Base-by-base conservation (phyloP, 2,113 vertebrate species). In the Podarcis muralis region DNA sequence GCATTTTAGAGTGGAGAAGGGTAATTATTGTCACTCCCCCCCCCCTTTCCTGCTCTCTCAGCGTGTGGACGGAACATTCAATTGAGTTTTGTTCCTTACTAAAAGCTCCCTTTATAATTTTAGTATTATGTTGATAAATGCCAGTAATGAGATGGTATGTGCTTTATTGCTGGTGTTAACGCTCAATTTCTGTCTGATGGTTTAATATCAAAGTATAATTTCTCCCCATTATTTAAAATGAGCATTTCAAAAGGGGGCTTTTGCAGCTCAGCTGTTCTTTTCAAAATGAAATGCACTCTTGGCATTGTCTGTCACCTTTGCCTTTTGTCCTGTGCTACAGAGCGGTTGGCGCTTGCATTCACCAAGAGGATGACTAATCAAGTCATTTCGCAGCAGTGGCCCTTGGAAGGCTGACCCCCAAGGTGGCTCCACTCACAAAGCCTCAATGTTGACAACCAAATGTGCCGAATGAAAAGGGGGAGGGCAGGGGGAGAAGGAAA, bases 21-120 rank as follows among this genome's bases (percentile, higher is more conserved):
- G 82, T 88, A 90, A 94, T 92, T 91, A 89, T 91, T 92, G 90
- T 72, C 59, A 85, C 22, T 88, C 85, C 88, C 87, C 89, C 85
- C 88, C 87, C 40, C 40, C 76, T 75, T 65, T 86, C 79, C 84
- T 22, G 72, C 87, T 66, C 69, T 86, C 40, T 86, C 86, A 80
- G 87, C 32, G 1, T 81, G 59, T 79, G 59, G 72, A 90, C 66
- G 83, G n/a, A 91, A 68, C 48, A 35, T 89, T 91, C 81, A 87
- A n/a, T 82, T 88, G 83, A 35, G 90, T 59, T 88, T 90, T 89
- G 57, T 53, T 91, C 66, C 83, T 90, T 83, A 86, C 23, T 68
- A 75, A 91, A 85, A 48, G 84, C 85, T 72, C 3, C 77, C 74
- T 90, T 92, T 92, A 84, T 93, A 80, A 89, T 7, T 72, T 91